Conservation (phyloP, 2,888 invertebrate genomes). For the Stenotaenia linearis region DNA sequence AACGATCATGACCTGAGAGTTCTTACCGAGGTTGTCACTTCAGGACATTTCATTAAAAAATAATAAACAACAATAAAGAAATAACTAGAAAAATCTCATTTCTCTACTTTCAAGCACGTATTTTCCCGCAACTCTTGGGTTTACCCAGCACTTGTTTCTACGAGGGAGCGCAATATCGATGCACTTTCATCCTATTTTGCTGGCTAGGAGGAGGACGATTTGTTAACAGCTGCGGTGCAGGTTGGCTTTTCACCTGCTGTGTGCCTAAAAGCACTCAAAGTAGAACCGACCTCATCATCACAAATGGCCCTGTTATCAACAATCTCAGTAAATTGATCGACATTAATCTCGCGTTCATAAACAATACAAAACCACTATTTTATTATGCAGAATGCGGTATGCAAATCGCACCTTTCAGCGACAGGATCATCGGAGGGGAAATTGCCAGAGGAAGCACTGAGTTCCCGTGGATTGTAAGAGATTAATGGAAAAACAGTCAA, state of each 20-base stretch:
- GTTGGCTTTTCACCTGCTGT: conserved; percentile 62
- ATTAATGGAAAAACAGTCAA: conserved; percentile 8
- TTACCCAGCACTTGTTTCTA: conserved; percentile 38
- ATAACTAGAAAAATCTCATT: not conserved
- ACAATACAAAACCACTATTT: not conserved
- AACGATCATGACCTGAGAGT: no score
- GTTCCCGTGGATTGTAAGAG: conserved; percentile 37
- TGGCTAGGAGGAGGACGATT: conserved; percentile 71
- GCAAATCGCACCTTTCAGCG: conserved; percentile 35
- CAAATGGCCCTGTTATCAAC: conserved; percentile 17
- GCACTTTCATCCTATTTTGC: conserved; percentile 65
- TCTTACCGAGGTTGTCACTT: no score
- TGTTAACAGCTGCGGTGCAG: conserved; percentile 50
- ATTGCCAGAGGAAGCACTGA: conserved; percentile 34
- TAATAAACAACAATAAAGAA: no score
- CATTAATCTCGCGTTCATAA: not conserved
- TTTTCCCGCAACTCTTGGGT: conserved; percentile 36
- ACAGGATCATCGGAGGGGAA: conserved; percentile 37
- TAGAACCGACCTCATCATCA: conserved; percentile 9
- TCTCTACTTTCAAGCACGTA: conserved; percentile 30
- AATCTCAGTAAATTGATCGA: conserved; percentile 7
- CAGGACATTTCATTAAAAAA: no score
- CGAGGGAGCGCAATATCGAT: conserved; percentile 49
- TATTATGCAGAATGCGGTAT: conserved; percentile 35
- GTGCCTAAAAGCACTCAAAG: conserved; percentile 43